Percentiles rank a stretch among this genome's conserved stretches.
Conservation (phyloP, 2,888 invertebrate genomes). For the Cryptocheilus praepositus region DNA sequence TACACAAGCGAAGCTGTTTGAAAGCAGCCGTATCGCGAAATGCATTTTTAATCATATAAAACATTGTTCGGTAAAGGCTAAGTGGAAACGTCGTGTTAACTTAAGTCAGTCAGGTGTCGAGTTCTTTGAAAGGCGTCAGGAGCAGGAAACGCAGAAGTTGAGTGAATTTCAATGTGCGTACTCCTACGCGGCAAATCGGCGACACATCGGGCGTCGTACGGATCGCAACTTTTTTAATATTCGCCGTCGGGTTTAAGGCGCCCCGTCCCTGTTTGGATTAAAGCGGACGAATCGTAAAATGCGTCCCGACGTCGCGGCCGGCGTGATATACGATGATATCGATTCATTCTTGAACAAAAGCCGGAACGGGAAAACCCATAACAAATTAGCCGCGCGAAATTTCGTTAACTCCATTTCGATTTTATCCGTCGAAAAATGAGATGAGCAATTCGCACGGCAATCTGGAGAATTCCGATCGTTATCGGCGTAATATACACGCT, state of each 20-base stretch:
- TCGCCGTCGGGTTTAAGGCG: constrained; percentile 5
- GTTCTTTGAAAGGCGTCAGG: too few relatives aligned
- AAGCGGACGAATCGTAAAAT: constrained; percentile 26
- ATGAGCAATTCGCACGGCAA: too few relatives aligned
- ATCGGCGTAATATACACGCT: too few relatives aligned
- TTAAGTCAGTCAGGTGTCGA: too few relatives aligned
- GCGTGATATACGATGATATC: constrained; percentile 11
- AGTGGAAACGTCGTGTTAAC: too few relatives aligned
- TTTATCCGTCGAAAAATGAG: too few relatives aligned
- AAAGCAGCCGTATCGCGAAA: too few relatives aligned
- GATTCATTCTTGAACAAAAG: background rate
- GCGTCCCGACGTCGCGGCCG: background rate
- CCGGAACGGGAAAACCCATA: too few relatives aligned
- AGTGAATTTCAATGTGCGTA: constrained; percentile 45
- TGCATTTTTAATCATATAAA: too few relatives aligned
- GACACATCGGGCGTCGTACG: constrained; percentile 9
- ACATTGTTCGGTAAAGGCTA: too few relatives aligned
- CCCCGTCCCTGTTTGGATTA: constrained; percentile 20
- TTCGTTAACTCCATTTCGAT: background rate
- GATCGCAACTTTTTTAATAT: constrained; percentile 42
- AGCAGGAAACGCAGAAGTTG: background rate
- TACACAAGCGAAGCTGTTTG: too few relatives aligned
- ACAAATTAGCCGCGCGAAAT: background rate
- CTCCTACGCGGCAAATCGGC: constrained; percentile 13
- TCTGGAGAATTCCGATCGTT: too few relatives aligned